Evolutionary conservation across 2,797 vertebrate genomes (phyloP).

Genomic region (Gobionotothen gibberifrons): DNA sequence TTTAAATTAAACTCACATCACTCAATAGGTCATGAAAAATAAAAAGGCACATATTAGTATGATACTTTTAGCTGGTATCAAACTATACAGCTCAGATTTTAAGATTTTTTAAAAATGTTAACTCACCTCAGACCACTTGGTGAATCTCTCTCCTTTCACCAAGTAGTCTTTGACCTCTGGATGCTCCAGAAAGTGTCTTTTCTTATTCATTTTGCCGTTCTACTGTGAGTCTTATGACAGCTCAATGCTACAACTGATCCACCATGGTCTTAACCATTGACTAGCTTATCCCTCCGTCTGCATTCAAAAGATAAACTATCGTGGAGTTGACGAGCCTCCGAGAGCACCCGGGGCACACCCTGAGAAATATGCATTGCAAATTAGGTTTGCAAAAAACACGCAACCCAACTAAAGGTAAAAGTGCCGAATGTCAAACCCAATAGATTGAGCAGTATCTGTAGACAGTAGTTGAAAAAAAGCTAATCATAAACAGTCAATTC

Average conservation of each 20-base stretch:
- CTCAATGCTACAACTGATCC: slow-evolving; percentile 12
- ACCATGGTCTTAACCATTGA: slow-evolving; percentile 24
- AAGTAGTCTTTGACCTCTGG: slow-evolving; percentile 91
- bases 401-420: slow-evolving; percentile 52
- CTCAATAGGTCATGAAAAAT: background rate
- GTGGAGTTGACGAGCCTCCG: slow-evolving; percentile 23
- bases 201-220: slow-evolving; percentile 85
- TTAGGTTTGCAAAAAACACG: slow-evolving; percentile 54
- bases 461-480: background rate
- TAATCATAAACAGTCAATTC: background rate
- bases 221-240: background rate
- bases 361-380: slow-evolving; percentile 87
- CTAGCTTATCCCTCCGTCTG: slow-evolving; percentile 15
- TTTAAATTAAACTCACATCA: background rate
- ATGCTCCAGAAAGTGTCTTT: slow-evolving; percentile 86
- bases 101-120: slow-evolving; percentile 1
- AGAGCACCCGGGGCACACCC: slow-evolving; percentile 60
- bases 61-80: background rate
- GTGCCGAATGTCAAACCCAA: background rate
- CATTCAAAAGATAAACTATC: slow-evolving; percentile 28
- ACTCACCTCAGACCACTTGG: slow-evolving; percentile 98
- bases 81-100: background rate
- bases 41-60: background rate
- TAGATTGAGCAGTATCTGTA: background rate
- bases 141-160: slow-evolving; percentile 93